Percentiles rank a stretch among this genome's conserved stretches.
phyloP scores from a whole-genome alignment of 2,113 vertebrate genomes.

The Cinclus cinclus region DNA sequence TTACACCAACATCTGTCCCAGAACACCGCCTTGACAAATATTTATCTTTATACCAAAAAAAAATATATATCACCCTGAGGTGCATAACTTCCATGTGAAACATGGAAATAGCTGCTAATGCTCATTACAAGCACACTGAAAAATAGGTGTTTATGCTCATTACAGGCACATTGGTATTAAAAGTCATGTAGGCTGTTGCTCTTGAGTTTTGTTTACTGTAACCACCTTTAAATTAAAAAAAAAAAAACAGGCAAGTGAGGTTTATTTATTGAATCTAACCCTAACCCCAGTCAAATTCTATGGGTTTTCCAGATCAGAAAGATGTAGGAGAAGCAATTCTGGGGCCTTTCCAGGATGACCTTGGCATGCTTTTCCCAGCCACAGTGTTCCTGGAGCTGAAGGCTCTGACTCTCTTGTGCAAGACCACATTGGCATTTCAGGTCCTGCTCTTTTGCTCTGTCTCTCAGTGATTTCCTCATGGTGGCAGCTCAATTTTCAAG shows the following conservation, averaged over 20 bases:
- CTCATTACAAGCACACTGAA: background rate
- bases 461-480: background rate
- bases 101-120: background rate
- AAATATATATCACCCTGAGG: background rate
- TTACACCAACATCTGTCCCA: background rate
- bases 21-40: background rate
- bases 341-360: background rate
- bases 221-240: background rate
- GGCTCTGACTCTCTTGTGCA: fast-evolving
- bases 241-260: background rate
- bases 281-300: background rate
- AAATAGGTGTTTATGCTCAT: background rate
- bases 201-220: background rate
- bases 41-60: background rate
- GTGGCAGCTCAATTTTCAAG: background rate
- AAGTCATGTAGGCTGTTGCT: background rate
- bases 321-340: fast-evolving
- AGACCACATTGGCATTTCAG: background rate
- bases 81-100: background rate
- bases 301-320: background rate
- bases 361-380: background rate
- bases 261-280: background rate
- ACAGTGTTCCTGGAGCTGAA: background rate
- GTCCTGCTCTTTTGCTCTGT: background rate
- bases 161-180: background rate